These are phyloP conservation scores for Schrankia costaestrigalis DNA, from an alignment of 2,888 invertebrate species.

Conservation along the genomic window DNA sequence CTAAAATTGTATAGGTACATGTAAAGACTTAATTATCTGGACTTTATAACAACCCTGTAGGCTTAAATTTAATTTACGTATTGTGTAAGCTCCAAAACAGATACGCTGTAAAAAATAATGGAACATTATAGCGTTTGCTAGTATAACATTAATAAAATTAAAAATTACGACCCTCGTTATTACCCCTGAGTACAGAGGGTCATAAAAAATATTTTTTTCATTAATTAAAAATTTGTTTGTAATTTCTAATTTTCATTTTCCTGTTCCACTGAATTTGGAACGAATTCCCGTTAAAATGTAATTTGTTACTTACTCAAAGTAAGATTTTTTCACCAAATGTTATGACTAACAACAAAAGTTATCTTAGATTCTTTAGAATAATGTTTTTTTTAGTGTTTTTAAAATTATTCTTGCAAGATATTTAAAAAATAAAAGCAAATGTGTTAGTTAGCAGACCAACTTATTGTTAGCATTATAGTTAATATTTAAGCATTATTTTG, in stretches of 20 bases:
- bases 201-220: constrained; percentile 32
- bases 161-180: constrained; percentile 41
- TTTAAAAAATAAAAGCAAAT: no score
- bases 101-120: constrained; percentile 36
- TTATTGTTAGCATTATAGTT: no score
- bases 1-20: not conserved
- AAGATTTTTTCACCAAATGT: no score
- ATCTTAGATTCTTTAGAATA: no score
- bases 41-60: not conserved
- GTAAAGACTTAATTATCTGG: not conserved
- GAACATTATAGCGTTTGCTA: constrained; percentile 41
- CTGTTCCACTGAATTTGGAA: not conserved
- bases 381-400: no score
- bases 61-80: constrained; percentile 1
- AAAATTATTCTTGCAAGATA: no score
- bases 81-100: not conserved
- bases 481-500: no score
- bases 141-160: constrained; percentile 45
- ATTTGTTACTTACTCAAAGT: not conserved
- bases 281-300: not conserved
- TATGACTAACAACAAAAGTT: no score
- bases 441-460: no score
- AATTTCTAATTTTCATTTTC: constrained; percentile 19
- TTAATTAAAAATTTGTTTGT: constrained; percentile 17
- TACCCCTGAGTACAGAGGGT: constrained; percentile 31